These are phyloP conservation scores for Sericinus montela DNA, from an alignment of 2,888 invertebrate genomes.

Conservation along the genomic window DNA sequence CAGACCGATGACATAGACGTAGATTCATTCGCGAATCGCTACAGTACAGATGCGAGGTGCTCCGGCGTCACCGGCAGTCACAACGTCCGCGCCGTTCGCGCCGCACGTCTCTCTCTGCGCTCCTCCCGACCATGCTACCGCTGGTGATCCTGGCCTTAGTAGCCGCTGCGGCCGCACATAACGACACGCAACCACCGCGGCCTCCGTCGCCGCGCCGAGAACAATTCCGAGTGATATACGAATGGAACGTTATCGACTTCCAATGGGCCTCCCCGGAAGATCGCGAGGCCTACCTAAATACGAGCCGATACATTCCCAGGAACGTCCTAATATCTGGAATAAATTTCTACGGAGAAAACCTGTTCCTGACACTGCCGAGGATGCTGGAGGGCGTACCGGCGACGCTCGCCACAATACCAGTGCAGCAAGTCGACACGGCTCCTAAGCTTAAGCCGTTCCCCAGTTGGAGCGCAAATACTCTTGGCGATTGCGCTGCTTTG, in stretches of 20 bases:
- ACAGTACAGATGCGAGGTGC: slow-evolving; percentile 23
- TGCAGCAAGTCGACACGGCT: slow-evolving; percentile 68
- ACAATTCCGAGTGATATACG: slow-evolving; percentile 84
- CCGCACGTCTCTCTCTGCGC: slow-evolving; percentile 41
- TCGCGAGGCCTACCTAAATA: slow-evolving; percentile 73
- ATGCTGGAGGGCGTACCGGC: slow-evolving; percentile 85
- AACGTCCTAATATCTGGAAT: slow-evolving; percentile 85
- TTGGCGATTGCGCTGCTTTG: slow-evolving; percentile 83
- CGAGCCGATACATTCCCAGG: slow-evolving; percentile 81
- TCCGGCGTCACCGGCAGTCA: slow-evolving; percentile 51
- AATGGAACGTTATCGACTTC: slow-evolving; percentile 86
- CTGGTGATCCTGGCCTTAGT: slow-evolving; percentile 48
- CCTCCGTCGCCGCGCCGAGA: slow-evolving; percentile 56
- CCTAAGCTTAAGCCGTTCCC: slow-evolving; percentile 84
- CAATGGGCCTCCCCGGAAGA: slow-evolving; percentile 81
- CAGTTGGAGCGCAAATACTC: slow-evolving; percentile 83
- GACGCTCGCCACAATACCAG: slow-evolving; percentile 81
- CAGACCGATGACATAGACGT: slow-evolving; percentile 43
- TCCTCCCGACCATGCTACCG: slow-evolving; percentile 45
- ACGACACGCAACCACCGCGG: slow-evolving; percentile 46
- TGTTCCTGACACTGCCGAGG: slow-evolving; percentile 84
- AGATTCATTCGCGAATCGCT: slow-evolving; percentile 31
- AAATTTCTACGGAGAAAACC: slow-evolving; percentile 82
- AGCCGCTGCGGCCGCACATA: slow-evolving; percentile 63
- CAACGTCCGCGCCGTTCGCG: slow-evolving; percentile 54